Evolutionary conservation across 2,888 invertebrate genomes (phyloP), one percentile per base, ranked within the genome.

Genomic region (Zygaena filipendulae): DNA sequence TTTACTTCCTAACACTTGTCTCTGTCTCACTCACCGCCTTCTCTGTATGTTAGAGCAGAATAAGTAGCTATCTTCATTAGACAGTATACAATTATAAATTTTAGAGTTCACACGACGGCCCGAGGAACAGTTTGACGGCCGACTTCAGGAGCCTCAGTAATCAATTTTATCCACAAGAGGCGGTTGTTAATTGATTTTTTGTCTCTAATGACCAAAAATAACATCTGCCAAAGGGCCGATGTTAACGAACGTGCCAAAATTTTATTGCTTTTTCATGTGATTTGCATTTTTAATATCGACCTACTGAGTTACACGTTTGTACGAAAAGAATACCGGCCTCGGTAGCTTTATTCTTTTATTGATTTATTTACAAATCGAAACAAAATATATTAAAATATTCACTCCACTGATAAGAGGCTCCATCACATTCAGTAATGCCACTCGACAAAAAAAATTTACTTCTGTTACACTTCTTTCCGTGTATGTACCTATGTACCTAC

Each of bases 141-240:
- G 60, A 59, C 67, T 71, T 72, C 70, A 69, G 77, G 71, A 75
- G 74, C 69, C 45, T 44, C 31, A 42, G 59, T 77, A 72, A 77
- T 77, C 75, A 75, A 77, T 77, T 77, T 75, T 70, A 56, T 71
- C 68, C 66, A 74, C 72, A 77, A 74, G 74, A 66, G 53, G 59
- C 52, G 62, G 66, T 61, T 63, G 64, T 66, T 74, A 72, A 74
- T 74, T 67, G 67, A 63, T 68, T 75, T 75, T 62, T 70, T 60
- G 51, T 43, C 50, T 55, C 55, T 74, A 75, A 75, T 67, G 69
- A 74, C 60, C 61, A 59, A 64, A 64, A 71, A 62, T 58, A 71
- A 64, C 77, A 75, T 74, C 75, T 75, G 74, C 72, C 66, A 61
- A 61, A 58, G 49, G 49, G 51, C 44, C 46, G 54, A 59, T 70